Evolutionary conservation across 2,797 vertebrate species (phyloP).

Genomic region (Sorex maritimensis): DNA sequence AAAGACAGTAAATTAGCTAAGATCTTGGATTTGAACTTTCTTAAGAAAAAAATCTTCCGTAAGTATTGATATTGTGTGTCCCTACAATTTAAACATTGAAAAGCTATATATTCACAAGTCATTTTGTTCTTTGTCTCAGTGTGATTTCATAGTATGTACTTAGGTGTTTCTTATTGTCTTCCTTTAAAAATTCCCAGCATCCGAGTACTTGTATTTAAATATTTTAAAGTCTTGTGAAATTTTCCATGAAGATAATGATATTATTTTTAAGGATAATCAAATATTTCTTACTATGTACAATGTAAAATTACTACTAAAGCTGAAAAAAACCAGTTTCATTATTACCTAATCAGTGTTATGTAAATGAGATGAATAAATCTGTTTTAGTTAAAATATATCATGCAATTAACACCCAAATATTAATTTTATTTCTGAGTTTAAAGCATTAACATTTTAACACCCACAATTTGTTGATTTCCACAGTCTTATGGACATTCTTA

Average conservation of each 20-base stretch:
- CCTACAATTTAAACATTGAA: too few relatives aligned
- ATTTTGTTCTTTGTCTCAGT: background rate
- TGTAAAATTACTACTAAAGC: background rate
- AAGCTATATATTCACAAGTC: too few relatives aligned
- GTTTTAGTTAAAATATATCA: background rate
- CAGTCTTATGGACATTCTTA: background rate
- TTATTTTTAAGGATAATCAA: background rate
- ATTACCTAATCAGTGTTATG: background rate
- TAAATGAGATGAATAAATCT: background rate
- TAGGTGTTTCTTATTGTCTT: background rate
- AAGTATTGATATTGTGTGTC: too few relatives aligned
- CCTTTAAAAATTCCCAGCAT: background rate
- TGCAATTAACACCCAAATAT: background rate
- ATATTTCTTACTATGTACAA: background rate
- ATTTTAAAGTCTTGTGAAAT: conserved; percentile 5
- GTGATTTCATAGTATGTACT: background rate
- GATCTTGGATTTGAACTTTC: too few relatives aligned
- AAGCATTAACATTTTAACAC: background rate
- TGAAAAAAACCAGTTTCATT: background rate
- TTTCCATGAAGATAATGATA: background rate
- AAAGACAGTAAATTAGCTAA: too few relatives aligned
- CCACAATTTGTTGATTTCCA: background rate
- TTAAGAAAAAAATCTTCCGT: too few relatives aligned
- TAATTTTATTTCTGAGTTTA: background rate
- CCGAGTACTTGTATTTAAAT: background rate